phyloP scores from a whole-genome alignment of 2,797 vertebrate species.

The Ptychadena robeensis region DNA sequence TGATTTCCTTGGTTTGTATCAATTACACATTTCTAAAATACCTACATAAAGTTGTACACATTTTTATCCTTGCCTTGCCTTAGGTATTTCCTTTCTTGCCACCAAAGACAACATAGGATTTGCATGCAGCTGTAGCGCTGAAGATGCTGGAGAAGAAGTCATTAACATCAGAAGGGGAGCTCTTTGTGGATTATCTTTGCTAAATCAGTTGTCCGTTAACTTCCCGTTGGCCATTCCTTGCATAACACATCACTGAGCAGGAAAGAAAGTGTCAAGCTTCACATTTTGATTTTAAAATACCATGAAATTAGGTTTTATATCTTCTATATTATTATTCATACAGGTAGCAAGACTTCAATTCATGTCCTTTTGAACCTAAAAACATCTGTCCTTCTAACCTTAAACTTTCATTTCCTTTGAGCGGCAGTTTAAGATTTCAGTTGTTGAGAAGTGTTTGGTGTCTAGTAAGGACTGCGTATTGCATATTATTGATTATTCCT shows the following conservation, averaged over 20 bases:
- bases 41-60: slow-evolving; percentile 42
- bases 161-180: slow-evolving; percentile 40
- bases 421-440: no score
- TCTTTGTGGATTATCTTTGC: slow-evolving; percentile 10
- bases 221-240: not conserved
- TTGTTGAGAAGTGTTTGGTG: no score
- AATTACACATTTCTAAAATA: slow-evolving; percentile 58
- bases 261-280: not conserved
- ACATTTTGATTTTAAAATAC: not conserved
- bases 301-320: not conserved
- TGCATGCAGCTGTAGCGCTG: slow-evolving; percentile 41
- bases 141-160: slow-evolving; percentile 15
- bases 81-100: slow-evolving; percentile 51
- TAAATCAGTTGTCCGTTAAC: not conserved
- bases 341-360: not conserved
- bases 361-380: not conserved
- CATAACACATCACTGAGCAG: not conserved
- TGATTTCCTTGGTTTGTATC: slow-evolving; percentile 57
- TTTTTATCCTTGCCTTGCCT: slow-evolving; percentile 48
- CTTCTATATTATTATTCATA: not conserved
- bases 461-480: no score
- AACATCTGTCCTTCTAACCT: not conserved
- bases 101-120: slow-evolving; percentile 57
- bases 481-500: no score
- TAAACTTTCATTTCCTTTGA: not conserved